phyloP scores from a whole-genome alignment of 1,140 invertebrate genomes.

The Cecropterus lyciades region DNA sequence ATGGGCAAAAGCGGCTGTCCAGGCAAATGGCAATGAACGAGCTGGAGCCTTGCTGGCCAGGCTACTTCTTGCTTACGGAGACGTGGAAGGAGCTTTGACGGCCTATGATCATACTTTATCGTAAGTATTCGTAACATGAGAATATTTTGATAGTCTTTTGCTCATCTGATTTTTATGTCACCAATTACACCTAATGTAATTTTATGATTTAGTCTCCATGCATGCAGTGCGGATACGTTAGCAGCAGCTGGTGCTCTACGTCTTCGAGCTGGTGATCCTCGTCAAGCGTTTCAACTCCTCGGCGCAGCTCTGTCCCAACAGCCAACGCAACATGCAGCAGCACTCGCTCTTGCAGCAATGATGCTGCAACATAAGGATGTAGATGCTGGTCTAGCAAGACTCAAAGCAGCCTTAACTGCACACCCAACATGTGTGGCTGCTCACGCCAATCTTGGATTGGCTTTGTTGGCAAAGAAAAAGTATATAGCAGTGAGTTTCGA shows the following conservation, averaged over 20 bases:
- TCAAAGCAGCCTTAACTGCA: slow-evolving; percentile 65
- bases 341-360: slow-evolving; percentile 72
- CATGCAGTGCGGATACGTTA: slow-evolving; percentile 71
- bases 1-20: slow-evolving; percentile 63
- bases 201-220: slow-evolving; percentile 34
- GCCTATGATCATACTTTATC: slow-evolving; percentile 66
- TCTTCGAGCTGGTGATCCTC: slow-evolving; percentile 64
- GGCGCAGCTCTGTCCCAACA: slow-evolving; percentile 68
- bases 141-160: no score
- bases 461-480: slow-evolving; percentile 72
- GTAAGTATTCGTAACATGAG: slow-evolving; percentile 43
- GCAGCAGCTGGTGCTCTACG: slow-evolving; percentile 69
- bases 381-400: slow-evolving; percentile 64
- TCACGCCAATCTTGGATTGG: slow-evolving; percentile 67
- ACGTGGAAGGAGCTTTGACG: slow-evolving; percentile 53
- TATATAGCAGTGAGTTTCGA: slow-evolving; percentile 66
- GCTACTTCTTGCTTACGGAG: slow-evolving; percentile 52
- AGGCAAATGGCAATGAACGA: slow-evolving; percentile 65
- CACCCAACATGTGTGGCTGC: slow-evolving; percentile 73
- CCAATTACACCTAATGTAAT: no score
- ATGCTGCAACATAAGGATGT: slow-evolving; percentile 72
- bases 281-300: slow-evolving; percentile 70
- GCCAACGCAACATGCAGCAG: slow-evolving; percentile 69
- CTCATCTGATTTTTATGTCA: no score
- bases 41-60: slow-evolving; percentile 63